These are phyloP conservation scores for Chrysodeixis includens DNA, from an alignment of 2,888 invertebrate genomes.

Conservation along the genomic window DNA sequence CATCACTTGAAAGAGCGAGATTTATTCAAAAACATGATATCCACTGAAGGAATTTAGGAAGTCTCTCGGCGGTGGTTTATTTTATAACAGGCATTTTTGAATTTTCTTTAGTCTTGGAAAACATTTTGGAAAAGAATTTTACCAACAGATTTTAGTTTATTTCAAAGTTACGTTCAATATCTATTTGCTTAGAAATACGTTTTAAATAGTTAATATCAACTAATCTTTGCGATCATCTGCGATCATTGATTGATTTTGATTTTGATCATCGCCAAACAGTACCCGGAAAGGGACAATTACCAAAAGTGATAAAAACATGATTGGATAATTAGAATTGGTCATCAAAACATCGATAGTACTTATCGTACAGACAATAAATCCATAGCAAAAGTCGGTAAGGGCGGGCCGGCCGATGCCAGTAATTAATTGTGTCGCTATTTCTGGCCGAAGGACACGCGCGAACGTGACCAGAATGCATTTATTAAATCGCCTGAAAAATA, in stretches of 20 bases:
- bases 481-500: constrained; percentile 32
- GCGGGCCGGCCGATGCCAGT: constrained; percentile 53
- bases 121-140: not conserved
- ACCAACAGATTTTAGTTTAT: not conserved
- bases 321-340: constrained; percentile 54
- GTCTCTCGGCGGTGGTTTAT: constrained; percentile 4
- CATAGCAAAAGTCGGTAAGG: constrained; percentile 65
- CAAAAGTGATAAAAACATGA: constrained; percentile 12
- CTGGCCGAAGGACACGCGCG: constrained; percentile 69
- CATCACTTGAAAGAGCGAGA: constrained; percentile 27
- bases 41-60: constrained; percentile 8
- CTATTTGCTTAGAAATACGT: not conserved
- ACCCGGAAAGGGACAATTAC: constrained; percentile 1
- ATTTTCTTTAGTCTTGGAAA: not conserved
- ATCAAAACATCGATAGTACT: constrained; percentile 54
- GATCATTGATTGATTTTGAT: too few relatives aligned
- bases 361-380: constrained; percentile 70
- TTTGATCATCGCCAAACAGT: too few relatives aligned
- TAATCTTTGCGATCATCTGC: not conserved
- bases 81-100: not conserved
- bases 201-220: too few relatives aligned
- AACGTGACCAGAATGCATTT: constrained; percentile 69
- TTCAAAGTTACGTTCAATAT: not conserved
- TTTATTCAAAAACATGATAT: constrained; percentile 19
- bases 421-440: constrained; percentile 79